Base-by-base conservation (phyloP, 2,113 vertebrate genomes). In the Seriola aureovittata region DNA sequence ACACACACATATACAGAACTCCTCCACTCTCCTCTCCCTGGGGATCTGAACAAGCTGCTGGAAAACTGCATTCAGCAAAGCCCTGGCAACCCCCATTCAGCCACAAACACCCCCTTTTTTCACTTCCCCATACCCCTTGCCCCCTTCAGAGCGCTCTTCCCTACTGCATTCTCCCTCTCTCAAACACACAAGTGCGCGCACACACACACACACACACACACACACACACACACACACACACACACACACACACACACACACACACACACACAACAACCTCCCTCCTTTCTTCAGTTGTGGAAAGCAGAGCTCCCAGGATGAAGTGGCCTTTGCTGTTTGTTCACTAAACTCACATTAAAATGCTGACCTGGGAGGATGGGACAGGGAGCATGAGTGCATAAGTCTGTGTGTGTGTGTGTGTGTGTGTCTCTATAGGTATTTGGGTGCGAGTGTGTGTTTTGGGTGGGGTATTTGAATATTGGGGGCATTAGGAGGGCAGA, bases 61-160 rank as follows among this genome's bases (percentile, higher is more conserved):
- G 88, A 92, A 89, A 88, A 91, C 82, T 88, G 85, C 86, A 89
- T 93, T 93, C 86, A 89, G 88, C 68, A 89, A 88, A 85, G 85
- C 91, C 88, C 75, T 91, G 91, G 91, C 91, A 93, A 91, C 92
- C 91, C 87, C 88, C 84, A 93, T 93, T 93, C 92, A 94, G 63
- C 87, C 76, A 89, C 83, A 89, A 92, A 86, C 86, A 76, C 80
- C 85, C 82, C 72, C 62, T 71, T 72, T 78, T 78, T 79, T 29
- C 17, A 72, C 79, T 85, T 71, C 54, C 65, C 62, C 44, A 74
- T 66, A 86, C 78, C 71, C 80, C 76, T 75, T 68, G 48, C 58
- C 84, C 82, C 64, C 76, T 82, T 89, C 83, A 78, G 40, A 85
- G 63, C 2, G 2, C 82, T 85, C 78, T 80, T 82, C 69, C 80